Base-by-base conservation (phyloP, 2,797 vertebrate genomes). In the Sitta carolinensis region DNA sequence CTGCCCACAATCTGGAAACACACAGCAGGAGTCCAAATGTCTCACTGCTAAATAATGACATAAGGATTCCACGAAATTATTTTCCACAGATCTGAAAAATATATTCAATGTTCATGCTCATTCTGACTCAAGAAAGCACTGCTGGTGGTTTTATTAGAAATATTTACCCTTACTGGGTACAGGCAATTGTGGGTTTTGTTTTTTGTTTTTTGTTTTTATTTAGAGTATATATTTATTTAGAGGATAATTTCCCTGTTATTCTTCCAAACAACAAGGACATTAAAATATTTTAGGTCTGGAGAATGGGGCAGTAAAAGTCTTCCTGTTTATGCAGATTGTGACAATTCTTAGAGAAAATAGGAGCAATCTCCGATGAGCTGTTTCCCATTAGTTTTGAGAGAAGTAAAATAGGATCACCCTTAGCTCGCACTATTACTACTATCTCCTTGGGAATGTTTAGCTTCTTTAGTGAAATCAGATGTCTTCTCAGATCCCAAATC, bases 381-480 rank as follows among this genome's bases (percentile, higher is more conserved):
- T 76, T 84, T 90, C 61, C 89, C 75, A 94, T 91, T 88, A 94
- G 81, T 27, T 63, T 91, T 55, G 27, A 93, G 91, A 81, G 74
- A 75, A 78, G 34, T 67, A 96, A 92, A 94, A 85, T 5, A 93
- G 54, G 62, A 94, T 68, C 89, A 81, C 59, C 70, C 88, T 95
- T 73, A 78, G 59, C 68, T 93, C 48, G 61, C 38, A 4, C 92
- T 79, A 69, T 72, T 89, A 95, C 86, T 52, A 52, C 51, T 95
- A 55, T 72, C 92, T 97, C 73, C 93, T 72, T 67, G 57, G 67
- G 88, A 94, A 94, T 50, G 68, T 92, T 95, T 80, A 48, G 62
- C 68, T 94, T 68, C 87, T 70, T 95, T 88, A 96, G 74, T 93
- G 89, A 94, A 96, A 96, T 97, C 94, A 97, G 87, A 96, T 97